Evolutionary conservation across 1,140 invertebrate genomes (phyloP), one percentile per base, ranked within the genome.

Genomic region (Aphelenchoides besseyi): DNA sequence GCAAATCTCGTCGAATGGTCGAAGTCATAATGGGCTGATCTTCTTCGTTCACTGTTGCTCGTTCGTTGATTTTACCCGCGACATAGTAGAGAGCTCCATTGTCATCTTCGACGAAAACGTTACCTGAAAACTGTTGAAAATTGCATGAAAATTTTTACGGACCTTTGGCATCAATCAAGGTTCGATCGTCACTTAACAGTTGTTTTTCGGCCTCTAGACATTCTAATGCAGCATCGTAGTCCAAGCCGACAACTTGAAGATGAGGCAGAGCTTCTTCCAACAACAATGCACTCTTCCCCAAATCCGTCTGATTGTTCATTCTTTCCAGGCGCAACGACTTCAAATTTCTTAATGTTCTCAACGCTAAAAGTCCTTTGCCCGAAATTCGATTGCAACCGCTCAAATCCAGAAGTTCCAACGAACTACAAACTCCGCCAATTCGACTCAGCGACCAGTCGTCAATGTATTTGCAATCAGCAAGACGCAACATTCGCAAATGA

Each of bases 371-470:
- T 18, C 90, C 82, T 70, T 83, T 83, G 2, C 76, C 87, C 1
- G 90, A 89, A 30, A 92, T 84, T 23, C 86, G 84, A 5, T 87
- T 85, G 81, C 91, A 92, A 54, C 88, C 86, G 70, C 89, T 89
- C 1, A 93, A 78, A 85, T 93, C 91, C 3, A 93, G 84, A 72
- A 91, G 88, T 79, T 92, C 87, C 26, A 93, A 79, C 16, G 84
- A 86, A 16, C 88, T 83, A 71, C 89, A 89, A n/a, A 88, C 84
- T 37, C 87, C 85, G 3, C 77, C 82, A 30, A 92, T 84, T 71
- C 87, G 87, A 81, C 91, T 90, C 61, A 93, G 72, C 70, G 88
- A 89, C 90, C 91, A 93, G 81, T 92, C 91, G 86, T 92, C 89
- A 64, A 93, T 86, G 48, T 53, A 75, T 54, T 83, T 76, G 73